phyloP scores from a whole-genome alignment of 1,140 invertebrate genomes.

The Episyrphus balteatus region DNA sequence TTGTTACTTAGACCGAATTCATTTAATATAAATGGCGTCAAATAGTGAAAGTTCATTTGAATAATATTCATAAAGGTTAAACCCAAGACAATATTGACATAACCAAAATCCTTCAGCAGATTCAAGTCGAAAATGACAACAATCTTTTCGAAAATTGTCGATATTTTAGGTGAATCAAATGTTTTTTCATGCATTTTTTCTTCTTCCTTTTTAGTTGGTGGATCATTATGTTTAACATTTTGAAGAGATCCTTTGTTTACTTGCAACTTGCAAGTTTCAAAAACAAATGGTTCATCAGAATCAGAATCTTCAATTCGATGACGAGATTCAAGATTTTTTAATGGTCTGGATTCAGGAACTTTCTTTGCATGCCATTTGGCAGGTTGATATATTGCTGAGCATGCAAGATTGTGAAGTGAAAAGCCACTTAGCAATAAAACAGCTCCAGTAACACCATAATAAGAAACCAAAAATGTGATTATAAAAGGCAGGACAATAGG shows the following conservation, averaged over 20 bases:
- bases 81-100: constrained; percentile 53
- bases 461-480: constrained; percentile 40
- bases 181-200: constrained; percentile 5
- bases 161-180: constrained; percentile 9
- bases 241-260: constrained; percentile 23
- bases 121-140: constrained; percentile 52
- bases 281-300: no score
- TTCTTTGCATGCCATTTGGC: constrained; percentile 45
- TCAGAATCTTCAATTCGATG: no score
- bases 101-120: constrained; percentile 50
- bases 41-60: constrained; percentile 56
- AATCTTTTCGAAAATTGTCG: constrained; percentile 41
- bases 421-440: constrained; percentile 45
- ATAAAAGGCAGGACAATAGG: constrained; percentile 46
- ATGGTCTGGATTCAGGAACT: constrained; percentile 7
- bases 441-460: constrained; percentile 43
- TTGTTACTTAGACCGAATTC: constrained; percentile 44
- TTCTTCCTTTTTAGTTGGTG: no score
- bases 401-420: constrained; percentile 43
- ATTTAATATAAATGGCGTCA: constrained; percentile 54
- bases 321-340: no score
- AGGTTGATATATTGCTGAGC: constrained; percentile 48
- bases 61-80: constrained; percentile 54
- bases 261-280: constrained; percentile 4
- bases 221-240: constrained; percentile 13